phyloP scores from a whole-genome alignment of 2,888 invertebrate species.

The Chrysolina haemoptera region DNA sequence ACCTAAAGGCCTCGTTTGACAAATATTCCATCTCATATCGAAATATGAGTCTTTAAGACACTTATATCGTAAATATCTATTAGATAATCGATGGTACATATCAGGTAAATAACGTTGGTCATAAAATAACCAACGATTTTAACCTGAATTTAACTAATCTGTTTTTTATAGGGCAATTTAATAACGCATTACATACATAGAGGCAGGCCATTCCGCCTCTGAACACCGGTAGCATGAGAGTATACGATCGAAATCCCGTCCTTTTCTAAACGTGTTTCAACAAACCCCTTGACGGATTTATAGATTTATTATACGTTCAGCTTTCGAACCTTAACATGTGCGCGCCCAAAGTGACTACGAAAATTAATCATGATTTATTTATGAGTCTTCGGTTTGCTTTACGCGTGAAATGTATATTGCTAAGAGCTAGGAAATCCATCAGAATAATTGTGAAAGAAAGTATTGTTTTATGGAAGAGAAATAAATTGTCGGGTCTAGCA shows the following conservation, averaged over 20 bases:
- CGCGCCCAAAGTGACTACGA: slow-evolving; percentile 36
- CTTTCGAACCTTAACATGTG: slow-evolving; percentile 39
- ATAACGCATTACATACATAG: too few relatives aligned
- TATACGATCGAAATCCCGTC: slow-evolving; percentile 15
- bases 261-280: slow-evolving; percentile 20
- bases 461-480: not conserved
- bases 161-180: too few relatives aligned
- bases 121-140: too few relatives aligned
- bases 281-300: slow-evolving; percentile 32
- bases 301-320: slow-evolving; percentile 31
- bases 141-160: too few relatives aligned
- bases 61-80: too few relatives aligned
- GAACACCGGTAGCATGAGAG: slow-evolving; percentile 10
- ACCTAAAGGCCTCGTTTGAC: too few relatives aligned
- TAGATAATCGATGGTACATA: too few relatives aligned
- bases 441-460: not conserved
- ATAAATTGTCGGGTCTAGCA: not conserved
- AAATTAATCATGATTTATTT: slow-evolving; percentile 48
- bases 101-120: too few relatives aligned
- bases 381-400: slow-evolving; percentile 33
- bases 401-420: slow-evolving; percentile 13
- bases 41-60: too few relatives aligned
- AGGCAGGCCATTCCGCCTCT: not conserved
- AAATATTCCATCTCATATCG: too few relatives aligned
- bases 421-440: not conserved